These are phyloP conservation scores for Percina caprodes DNA, from an alignment of 2,113 vertebrate genomes.

Conservation along the genomic window DNA sequence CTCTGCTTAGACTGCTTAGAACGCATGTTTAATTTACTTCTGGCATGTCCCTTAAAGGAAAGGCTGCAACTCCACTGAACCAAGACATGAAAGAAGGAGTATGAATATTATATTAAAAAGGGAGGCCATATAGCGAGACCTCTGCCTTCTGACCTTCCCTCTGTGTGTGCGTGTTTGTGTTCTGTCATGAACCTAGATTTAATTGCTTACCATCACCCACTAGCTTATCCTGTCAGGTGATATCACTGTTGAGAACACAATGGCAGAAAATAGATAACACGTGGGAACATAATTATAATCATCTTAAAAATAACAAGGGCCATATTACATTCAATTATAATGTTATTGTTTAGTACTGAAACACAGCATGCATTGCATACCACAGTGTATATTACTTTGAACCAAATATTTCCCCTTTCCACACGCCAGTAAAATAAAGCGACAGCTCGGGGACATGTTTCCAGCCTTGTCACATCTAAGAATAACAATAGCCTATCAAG, in stretches of 20 bases:
- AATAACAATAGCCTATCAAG: conserved; percentile 76
- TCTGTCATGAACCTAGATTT: conserved; percentile 14
- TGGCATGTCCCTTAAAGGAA: conserved; percentile 5
- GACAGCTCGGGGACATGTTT: conserved; percentile 56
- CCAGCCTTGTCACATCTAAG: conserved; percentile 70
- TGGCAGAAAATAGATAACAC: not conserved
- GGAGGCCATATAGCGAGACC: not conserved
- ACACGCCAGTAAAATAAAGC: conserved; percentile 9
- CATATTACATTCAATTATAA: conserved; percentile 4
- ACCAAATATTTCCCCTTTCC: not conserved
- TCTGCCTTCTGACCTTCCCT: too few species aligned
- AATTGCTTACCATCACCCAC: conserved; percentile 20
- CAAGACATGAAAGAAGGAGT: not conserved
- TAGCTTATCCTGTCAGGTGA: conserved; percentile 36
- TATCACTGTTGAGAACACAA: not conserved
- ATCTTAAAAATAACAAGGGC: conserved; percentile 13
- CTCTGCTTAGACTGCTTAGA: conserved; percentile 4
- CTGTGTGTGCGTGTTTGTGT: conserved; percentile 7
- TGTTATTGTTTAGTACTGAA: not conserved
- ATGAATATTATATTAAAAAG: conserved; percentile 35
- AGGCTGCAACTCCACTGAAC: conserved; percentile 4
- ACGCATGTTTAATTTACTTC: conserved; percentile 55
- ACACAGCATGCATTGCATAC: not conserved
- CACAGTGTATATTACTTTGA: not conserved
- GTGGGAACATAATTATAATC: not conserved